phyloP scores from a whole-genome alignment of 2,797 vertebrate species.

The Paratrypauchen microcephalus region DNA sequence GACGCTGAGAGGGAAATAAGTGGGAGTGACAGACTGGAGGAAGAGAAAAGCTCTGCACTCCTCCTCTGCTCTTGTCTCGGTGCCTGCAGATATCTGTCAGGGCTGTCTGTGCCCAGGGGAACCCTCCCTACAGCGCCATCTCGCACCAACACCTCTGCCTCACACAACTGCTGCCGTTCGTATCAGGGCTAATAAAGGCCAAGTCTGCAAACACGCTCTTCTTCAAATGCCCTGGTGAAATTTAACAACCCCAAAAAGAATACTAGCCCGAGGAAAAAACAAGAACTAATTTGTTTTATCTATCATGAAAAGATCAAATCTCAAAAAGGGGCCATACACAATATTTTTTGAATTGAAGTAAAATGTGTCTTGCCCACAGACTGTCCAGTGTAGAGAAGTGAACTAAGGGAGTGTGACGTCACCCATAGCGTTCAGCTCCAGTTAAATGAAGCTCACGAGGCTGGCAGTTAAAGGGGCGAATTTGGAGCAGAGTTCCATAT shows the following conservation, averaged over 20 bases:
- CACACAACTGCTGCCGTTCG: slow-evolving; percentile 61
- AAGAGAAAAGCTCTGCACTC: slow-evolving; percentile 39
- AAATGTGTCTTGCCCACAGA: no score
- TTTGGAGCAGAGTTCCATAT: no score
- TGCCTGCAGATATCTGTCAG: slow-evolving; percentile 69
- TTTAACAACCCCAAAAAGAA: slow-evolving; percentile 4
- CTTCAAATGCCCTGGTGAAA: slow-evolving; percentile 1
- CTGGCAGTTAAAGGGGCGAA: no score
- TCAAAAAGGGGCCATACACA: background rate
- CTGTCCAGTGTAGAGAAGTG: no score
- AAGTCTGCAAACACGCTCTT: slow-evolving; percentile 13
- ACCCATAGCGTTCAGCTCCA: no score
- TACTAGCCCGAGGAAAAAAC: background rate
- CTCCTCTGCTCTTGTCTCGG: slow-evolving; percentile 53
- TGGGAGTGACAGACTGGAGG: background rate
- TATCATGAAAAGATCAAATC: slow-evolving; percentile 17
- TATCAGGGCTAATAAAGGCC: slow-evolving; percentile 57
- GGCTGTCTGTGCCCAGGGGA: slow-evolving; percentile 57
- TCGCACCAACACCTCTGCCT: slow-evolving; percentile 61
- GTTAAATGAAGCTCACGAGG: no score
- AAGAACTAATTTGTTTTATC: background rate
- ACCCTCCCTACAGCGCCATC: slow-evolving; percentile 61
- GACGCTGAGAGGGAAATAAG: slow-evolving; percentile 31
- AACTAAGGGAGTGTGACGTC: no score
- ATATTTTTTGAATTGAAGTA: no score